Evolutionary conservation across 2,113 vertebrate genomes (phyloP), one percentile per base, ranked within the genome.

Genomic region (Cyanoderma ruficeps): DNA sequence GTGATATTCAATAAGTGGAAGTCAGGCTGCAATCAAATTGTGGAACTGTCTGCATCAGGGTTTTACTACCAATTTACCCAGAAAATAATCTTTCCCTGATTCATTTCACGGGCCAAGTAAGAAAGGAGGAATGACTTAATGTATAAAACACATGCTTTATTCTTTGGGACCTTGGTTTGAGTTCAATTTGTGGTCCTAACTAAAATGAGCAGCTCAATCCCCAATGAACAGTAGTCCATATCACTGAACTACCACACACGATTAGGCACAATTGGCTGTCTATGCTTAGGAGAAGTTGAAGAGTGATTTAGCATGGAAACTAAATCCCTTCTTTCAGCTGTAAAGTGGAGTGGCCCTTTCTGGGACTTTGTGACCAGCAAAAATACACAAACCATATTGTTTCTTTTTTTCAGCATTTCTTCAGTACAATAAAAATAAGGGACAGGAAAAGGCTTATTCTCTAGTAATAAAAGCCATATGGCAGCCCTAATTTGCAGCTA

Each of bases 1-100:
- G 94, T 93, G 95, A 93, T 97, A 95, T 95, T 97, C 97, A 96
- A 78, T 96, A 96, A 93, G 80, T 90, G 84, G 82, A 95, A 97
- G 92, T 96, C 94, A 97, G 95, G 31, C 95, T 97, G 93, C 94
- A 96, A 87, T 97, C 94, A 97, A 93, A 96, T 95, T 18, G 21
- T 90, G 86, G 93, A 96, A 96, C 87, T 96, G 82, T 96, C 95
- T 95, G 87, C 88, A 95, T 96, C 93, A 92, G 94, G 76, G 68
- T 94, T 97, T 98, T 97, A 94, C 88, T 93, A 94, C 81, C 94
- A 96, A 95, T 96, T 97, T 98, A 87, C 67, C 93, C 91, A 95
- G 97, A 97, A 97, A 98, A 97, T 97, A 95, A 96, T 97, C 89
- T 97, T 91, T 96, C 95, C 42, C 37, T 82, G 91, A 96, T 97